Evolutionary conservation across 2,797 vertebrate species (phyloP).

Genomic region (Acanthis flammea): DNA sequence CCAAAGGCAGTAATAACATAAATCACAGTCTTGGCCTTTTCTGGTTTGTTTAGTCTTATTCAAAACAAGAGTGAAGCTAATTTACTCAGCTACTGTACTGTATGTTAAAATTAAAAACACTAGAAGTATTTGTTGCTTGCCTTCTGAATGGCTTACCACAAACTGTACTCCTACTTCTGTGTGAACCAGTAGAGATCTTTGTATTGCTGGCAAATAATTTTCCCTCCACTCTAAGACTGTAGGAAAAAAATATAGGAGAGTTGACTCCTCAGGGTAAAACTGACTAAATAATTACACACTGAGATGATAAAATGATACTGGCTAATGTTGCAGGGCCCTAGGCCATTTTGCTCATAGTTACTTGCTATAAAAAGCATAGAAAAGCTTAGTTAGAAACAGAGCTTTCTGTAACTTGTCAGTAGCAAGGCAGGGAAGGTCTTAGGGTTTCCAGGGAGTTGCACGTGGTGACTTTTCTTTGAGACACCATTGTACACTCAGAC

Average conservation of each 20-base stretch:
- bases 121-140: background rate
- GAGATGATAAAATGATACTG: slow-evolving; percentile 36
- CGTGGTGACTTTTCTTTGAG: background rate
- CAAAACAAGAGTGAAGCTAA: slow-evolving; percentile 42
- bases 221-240: background rate
- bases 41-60: slow-evolving; percentile 52
- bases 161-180: background rate
- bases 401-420: slow-evolving; percentile 30
- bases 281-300: slow-evolving; percentile 58
- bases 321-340: slow-evolving; percentile 1
- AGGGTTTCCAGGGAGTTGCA: background rate
- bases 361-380: slow-evolving; percentile 42
- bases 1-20: slow-evolving; percentile 50
- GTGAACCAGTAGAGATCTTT: background rate
- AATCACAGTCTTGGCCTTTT: slow-evolving; percentile 47
- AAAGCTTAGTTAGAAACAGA: background rate
- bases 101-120: slow-evolving; percentile 3
- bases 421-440: background rate
- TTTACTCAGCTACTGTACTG: slow-evolving; percentile 24
- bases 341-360: slow-evolving; percentile 18
- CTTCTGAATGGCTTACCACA: slow-evolving; percentile 22
- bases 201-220: slow-evolving; percentile 2
- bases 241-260: slow-evolving; percentile 17
- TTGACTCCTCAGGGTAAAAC: slow-evolving; percentile 31
- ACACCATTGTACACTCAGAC: accelerated